Base-by-base conservation (phyloP, 2,113 vertebrate species). In the Cephalopterus ornatus region DNA sequence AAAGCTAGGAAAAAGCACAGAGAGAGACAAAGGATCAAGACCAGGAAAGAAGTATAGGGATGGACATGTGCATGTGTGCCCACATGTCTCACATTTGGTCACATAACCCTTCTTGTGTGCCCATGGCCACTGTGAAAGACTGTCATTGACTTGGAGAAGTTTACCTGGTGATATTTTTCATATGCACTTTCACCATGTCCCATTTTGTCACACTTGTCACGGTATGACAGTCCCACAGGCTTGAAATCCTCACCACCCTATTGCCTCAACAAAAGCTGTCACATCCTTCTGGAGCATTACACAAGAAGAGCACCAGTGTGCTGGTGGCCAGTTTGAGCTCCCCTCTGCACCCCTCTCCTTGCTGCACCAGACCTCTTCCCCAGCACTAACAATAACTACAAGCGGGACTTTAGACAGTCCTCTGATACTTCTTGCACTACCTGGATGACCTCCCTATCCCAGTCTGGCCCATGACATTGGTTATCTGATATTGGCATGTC, bases 61-160 rank as follows among this genome's bases (percentile, higher is more conserved):
- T 1, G 21, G 49, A 3, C 0, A 4, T 2, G 4, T 13, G 72
- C 0, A 0, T 14, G n/a, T 9, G 44, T 7, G 12, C 41, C 33
- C 12, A 0, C 9, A 3, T 0, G 5, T 59, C 46, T 70, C 82
- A 22, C 49, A 23, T 30, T 35, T 41, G 49, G 50, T 27, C 82
- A 71, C 0, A 0, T 4, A 70, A 66, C 26, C 4, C 26, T 76
- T 49, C 71, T 27, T 0, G 1, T 13, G 59, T 12, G n/a, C 35
- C 58, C 65, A 30, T 2, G 46, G 66, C n/a, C 41, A 24, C 50
- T n/a, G 63, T 26, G 80, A 28, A 66, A 68, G 71, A 32, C 62
- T 78, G 50, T 10, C 68, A 41, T 5, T 55, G 77, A 47, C 63
- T 72, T 0, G 3, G 41, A 88, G 21, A 30, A 55, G 16, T 65